These are phyloP conservation scores for Rhamphomyia laevipes DNA, from an alignment of 2,888 invertebrate species.

Conservation along the genomic window DNA sequence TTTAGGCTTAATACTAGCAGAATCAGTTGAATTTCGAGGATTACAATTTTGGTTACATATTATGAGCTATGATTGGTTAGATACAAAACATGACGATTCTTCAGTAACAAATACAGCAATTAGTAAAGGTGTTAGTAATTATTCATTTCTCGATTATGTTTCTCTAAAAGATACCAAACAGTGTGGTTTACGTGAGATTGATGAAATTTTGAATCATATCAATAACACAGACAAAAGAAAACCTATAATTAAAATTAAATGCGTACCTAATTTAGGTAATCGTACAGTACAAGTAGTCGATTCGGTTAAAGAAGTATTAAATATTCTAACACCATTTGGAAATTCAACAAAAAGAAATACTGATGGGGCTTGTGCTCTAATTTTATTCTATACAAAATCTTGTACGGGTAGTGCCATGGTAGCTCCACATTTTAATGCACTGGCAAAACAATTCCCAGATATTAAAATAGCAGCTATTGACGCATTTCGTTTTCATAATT, in stretches of 20 bases:
- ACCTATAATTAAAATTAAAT: slow-evolving; percentile 31
- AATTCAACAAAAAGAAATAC: slow-evolving; percentile 45
- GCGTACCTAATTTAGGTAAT: slow-evolving; percentile 21
- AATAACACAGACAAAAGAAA: slow-evolving; percentile 14
- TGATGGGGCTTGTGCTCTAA: slow-evolving; percentile 59
- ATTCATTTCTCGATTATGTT: slow-evolving; percentile 27
- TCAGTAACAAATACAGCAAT: not conserved
- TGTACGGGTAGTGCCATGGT: slow-evolving; percentile 85
- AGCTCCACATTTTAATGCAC: slow-evolving; percentile 81
- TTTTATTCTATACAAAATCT: slow-evolving; percentile 80
- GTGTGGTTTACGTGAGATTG: slow-evolving; percentile 25
- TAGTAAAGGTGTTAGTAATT: slow-evolving; percentile 22
- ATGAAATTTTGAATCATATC: slow-evolving; percentile 17
- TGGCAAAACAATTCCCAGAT: slow-evolving; percentile 76
- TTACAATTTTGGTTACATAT: slow-evolving; percentile 12
- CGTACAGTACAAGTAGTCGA: slow-evolving; percentile 26
- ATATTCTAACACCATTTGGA: slow-evolving; percentile 30
- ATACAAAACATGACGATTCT: slow-evolving; percentile 7
- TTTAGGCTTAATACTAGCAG: not conserved
- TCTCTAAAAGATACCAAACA: slow-evolving; percentile 1
- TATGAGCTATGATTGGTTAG: slow-evolving; percentile 13
- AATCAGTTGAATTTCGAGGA: slow-evolving; percentile 13
- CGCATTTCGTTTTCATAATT: slow-evolving; percentile 68
- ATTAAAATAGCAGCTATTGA: slow-evolving; percentile 84
- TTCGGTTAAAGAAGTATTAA: slow-evolving; percentile 29